Evolutionary conservation across 2,113 vertebrate species (phyloP).

Genomic region (Oreotrochilus melanogaster): DNA sequence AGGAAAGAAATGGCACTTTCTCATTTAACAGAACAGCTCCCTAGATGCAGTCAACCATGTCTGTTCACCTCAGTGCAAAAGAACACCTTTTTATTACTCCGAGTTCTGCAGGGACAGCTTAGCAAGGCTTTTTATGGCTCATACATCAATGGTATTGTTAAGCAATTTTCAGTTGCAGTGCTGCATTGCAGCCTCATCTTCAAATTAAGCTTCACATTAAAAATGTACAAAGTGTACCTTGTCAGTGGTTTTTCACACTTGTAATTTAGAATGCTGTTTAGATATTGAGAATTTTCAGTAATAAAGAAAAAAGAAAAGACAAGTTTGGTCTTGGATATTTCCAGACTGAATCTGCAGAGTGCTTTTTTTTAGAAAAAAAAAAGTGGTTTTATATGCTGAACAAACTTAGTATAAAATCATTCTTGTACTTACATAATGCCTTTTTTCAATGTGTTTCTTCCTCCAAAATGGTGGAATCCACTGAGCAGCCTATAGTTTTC

Average conservation of each 20-base stretch:
- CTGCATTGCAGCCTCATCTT: constrained; percentile 59
- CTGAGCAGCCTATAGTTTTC: neutral
- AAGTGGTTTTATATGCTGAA: neutral
- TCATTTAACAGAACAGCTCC: constrained; percentile 71
- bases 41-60: constrained; percentile 71
- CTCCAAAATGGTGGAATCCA: neutral
- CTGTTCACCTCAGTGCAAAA: constrained; percentile 70
- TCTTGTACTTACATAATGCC: neutral
- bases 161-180: constrained; percentile 67
- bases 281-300: constrained; percentile 7
- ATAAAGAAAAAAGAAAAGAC: neutral
- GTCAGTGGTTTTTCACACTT: constrained; percentile 16
- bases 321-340: neutral
- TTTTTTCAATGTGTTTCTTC: neutral
- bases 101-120: constrained; percentile 73
- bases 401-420: neutral
- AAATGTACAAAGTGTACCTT: constrained; percentile 53
- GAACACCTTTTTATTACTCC: constrained; percentile 71
- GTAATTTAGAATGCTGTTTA: constrained; percentile 6
- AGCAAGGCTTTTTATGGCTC: constrained; percentile 69
- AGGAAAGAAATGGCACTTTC: constrained; percentile 65
- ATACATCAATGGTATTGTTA: constrained; percentile 73
- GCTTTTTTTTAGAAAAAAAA: neutral
- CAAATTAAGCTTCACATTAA: constrained; percentile 66
- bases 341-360: neutral